A percentile compares a stretch with the other conserved stretches of the same genome.
These are phyloP conservation scores for Sinonovacula constricta DNA, from an alignment of 1,140 invertebrate species.

Conservation along the genomic window DNA sequence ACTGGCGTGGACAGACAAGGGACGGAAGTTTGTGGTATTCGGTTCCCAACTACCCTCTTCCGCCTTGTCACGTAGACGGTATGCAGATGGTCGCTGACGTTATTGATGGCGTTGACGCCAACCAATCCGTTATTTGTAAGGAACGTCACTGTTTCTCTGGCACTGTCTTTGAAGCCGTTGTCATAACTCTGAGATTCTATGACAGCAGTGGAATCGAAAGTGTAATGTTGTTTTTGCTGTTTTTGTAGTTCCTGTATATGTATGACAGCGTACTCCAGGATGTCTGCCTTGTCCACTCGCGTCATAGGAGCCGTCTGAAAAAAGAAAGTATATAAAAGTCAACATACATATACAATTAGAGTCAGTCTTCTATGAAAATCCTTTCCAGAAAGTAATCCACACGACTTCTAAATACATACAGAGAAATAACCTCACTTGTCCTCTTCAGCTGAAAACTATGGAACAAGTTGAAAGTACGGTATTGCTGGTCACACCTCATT, in stretches of 20 bases:
- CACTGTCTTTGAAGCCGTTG: conserved; percentile 9
- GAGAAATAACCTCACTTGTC: no score
- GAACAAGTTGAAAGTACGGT: no score
- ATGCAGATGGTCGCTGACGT: conserved; percentile 20
- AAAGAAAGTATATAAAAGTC: neutral
- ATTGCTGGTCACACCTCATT: no score
- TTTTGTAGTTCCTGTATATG: conserved; percentile 29
- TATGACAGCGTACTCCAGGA: conserved; percentile 20
- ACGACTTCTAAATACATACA: no score
- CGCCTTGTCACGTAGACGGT: neutral
- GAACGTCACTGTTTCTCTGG: conserved; percentile 13
- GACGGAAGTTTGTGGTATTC: no score
- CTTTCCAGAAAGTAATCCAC: no score
- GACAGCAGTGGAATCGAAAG: neutral
- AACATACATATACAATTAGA: neutral
- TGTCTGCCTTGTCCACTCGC: conserved; percentile 42
- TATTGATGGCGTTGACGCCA: neutral
- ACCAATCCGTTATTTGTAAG: neutral
- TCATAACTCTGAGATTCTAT: neutral
- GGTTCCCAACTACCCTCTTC: no score
- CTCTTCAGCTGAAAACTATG: no score
- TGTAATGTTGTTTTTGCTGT: conserved; percentile 9
- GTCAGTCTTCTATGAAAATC: no score
- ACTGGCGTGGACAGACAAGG: no score
- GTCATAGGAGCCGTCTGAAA: conserved; percentile 39